Evolutionary conservation across 1,140 invertebrate genomes (phyloP).

Genomic region (Drosophila triauraria): DNA sequence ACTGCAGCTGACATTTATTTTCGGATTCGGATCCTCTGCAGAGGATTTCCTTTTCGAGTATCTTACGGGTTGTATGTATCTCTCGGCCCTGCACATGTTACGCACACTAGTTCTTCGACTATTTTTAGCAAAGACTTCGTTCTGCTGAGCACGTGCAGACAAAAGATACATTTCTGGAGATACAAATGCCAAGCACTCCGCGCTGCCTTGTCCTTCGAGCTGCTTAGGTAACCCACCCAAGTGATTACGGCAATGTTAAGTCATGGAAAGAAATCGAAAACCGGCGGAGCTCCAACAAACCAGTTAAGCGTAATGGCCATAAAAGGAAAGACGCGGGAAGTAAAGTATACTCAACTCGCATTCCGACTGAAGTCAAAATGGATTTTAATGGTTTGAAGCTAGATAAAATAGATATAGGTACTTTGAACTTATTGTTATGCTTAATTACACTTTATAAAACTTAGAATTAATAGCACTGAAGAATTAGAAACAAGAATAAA

Average conservation of each 20-base stretch:
- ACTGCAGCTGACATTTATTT: slow-evolving; percentile 31
- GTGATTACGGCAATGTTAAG: slow-evolving; percentile 27
- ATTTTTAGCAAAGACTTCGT: slow-evolving; percentile 39
- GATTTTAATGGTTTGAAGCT: neutral
- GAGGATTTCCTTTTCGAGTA: slow-evolving; percentile 26
- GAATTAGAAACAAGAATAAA: no score
- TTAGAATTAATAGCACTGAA: neutral
- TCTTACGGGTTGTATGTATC: slow-evolving; percentile 23
- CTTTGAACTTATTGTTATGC: neutral
- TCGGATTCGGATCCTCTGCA: slow-evolving; percentile 21
- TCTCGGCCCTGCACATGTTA: slow-evolving; percentile 12
- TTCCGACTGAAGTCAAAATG: slow-evolving; percentile 10
- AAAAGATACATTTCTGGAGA: slow-evolving; percentile 33
- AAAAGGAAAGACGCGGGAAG: slow-evolving; percentile 35
- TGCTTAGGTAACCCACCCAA: slow-evolving; percentile 27
- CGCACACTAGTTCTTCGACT: slow-evolving; percentile 5
- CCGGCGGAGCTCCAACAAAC: slow-evolving; percentile 21
- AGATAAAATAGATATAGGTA: neutral
- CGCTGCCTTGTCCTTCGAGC: slow-evolving; percentile 31
- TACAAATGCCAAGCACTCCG: slow-evolving; percentile 10
- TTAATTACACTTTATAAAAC: neutral
- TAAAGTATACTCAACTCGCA: slow-evolving; percentile 10
- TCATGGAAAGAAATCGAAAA: slow-evolving; percentile 36
- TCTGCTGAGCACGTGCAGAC: slow-evolving; percentile 30
- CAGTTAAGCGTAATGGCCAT: slow-evolving; percentile 34